Conservation (phyloP, 2,888 invertebrate species). For the Trichogramma evanescens region DNA sequence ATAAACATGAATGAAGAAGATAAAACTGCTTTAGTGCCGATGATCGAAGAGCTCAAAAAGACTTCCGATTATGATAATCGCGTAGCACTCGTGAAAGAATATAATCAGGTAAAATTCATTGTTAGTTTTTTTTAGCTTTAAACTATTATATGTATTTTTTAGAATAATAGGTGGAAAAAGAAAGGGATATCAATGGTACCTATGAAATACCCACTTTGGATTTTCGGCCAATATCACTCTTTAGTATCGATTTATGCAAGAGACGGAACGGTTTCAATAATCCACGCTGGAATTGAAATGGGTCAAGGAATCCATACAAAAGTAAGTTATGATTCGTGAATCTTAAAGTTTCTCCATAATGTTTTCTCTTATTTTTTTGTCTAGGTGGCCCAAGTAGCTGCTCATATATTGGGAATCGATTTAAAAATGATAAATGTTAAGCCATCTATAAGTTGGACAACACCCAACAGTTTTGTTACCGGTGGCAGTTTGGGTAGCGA, state of each 20-base stretch:
- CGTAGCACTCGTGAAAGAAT: slow-evolving; percentile 51
- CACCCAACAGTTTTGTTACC: slow-evolving; percentile 62
- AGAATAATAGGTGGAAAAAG: slow-evolving; percentile 76
- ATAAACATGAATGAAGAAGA: slow-evolving; percentile 51
- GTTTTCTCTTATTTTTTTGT: neutral
- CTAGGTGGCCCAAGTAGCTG: slow-evolving; percentile 67
- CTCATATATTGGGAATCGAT: slow-evolving; percentile 64
- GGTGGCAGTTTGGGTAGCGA: slow-evolving; percentile 73
- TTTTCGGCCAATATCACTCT: neutral
- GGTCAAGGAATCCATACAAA: slow-evolving; percentile 22
- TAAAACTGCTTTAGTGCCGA: slow-evolving; percentile 47
- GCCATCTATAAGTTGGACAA: slow-evolving; percentile 56
- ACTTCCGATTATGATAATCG: slow-evolving; percentile 55
- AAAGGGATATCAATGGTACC: slow-evolving; percentile 52
- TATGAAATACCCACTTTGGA: slow-evolving; percentile 8
- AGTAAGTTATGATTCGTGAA: slow-evolving; percentile 1
- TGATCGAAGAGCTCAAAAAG: slow-evolving; percentile 54
- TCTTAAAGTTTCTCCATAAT: neutral
- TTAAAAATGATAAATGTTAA: slow-evolving; percentile 61
- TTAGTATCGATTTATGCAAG: slow-evolving; percentile 16
- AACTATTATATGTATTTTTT: neutral
- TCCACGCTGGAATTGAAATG: slow-evolving; percentile 20
- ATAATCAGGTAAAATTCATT: slow-evolving; percentile 51
- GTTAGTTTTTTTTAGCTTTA: neutral
- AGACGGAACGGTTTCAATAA: slow-evolving; percentile 18